phyloP scores from a whole-genome alignment of 37 sponge, comb jelly and placozoan species.

The Crambe crambe region DNA sequence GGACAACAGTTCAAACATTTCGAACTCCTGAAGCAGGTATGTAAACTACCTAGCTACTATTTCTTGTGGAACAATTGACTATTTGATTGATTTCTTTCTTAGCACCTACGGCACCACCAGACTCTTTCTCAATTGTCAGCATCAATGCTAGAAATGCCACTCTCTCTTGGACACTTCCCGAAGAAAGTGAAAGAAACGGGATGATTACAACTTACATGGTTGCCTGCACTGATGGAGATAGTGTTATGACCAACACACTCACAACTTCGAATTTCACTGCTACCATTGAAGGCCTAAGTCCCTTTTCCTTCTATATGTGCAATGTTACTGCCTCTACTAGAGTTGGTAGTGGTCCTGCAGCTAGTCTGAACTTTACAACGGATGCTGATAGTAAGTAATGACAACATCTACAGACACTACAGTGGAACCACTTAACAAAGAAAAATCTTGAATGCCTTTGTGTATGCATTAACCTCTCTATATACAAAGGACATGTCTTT shows the following conservation, averaged over 20 bases:
- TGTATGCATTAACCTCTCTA: not conserved
- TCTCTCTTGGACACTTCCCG: conserved; percentile 16
- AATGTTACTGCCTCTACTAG: conserved; percentile 15
- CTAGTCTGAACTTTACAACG: not conserved
- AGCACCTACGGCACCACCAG: conserved; percentile 21
- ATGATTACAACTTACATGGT: conserved; percentile 3
- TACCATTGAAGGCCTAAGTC: conserved; percentile 1
- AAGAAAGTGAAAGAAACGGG: not conserved
- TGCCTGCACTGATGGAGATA: not conserved
- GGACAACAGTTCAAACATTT: not conserved
- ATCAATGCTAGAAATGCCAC: not conserved
- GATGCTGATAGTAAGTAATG: not conserved
- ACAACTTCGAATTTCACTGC: not conserved
- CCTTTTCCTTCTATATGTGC: conserved; percentile 4
- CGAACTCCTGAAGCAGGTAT: conserved; percentile 19
- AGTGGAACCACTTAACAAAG: too few relatives aligned
- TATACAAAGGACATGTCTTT: not conserved
- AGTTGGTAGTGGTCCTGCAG: conserved; percentile 7
- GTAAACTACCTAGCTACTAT: not conserved
- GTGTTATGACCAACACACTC: not conserved
- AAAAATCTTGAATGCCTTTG: not conserved
- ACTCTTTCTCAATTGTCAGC: not conserved
- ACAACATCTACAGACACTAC: not conserved
- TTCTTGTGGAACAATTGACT: not conserved
- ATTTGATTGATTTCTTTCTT: not conserved